Percentiles rank a stretch among this genome's conserved stretches.
Evolutionary conservation across 1,140 invertebrate genomes (phyloP).

Genomic region (Camponotus pennsylvanicus): DNA sequence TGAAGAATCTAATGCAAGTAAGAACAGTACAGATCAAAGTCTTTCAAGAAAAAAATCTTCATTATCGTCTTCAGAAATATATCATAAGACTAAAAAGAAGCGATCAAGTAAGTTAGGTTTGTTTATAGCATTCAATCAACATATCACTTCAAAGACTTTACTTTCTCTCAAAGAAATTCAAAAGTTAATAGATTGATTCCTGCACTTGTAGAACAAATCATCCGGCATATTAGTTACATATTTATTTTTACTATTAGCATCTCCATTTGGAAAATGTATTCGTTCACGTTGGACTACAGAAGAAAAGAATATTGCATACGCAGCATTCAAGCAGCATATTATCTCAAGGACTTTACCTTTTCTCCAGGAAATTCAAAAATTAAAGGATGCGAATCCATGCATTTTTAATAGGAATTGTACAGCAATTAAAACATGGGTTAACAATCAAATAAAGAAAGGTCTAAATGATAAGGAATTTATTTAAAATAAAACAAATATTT

Average conservation of each 20-base stretch:
- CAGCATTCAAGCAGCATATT: neutral
- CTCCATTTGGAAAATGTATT: slow-evolving; percentile 25
- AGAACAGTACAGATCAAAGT: neutral
- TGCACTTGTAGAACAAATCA: no score
- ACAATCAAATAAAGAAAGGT: slow-evolving; percentile 4
- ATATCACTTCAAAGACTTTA: no score
- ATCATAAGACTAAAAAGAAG: neutral
- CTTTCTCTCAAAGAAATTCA: no score
- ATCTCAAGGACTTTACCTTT: neutral
- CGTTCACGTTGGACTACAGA: neutral
- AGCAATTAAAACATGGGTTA: slow-evolving; percentile 7
- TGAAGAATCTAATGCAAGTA: neutral
- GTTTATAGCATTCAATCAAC: no score
- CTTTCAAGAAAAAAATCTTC: neutral
- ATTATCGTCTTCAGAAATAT: neutral
- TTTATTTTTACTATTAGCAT: slow-evolving; percentile 6
- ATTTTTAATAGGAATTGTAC: neutral
- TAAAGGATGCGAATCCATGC: neutral
- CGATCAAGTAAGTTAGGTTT: slow-evolving; percentile 11
- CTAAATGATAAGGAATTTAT: no score
- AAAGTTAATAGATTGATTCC: no score
- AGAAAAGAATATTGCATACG: neutral
- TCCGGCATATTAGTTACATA: neutral
- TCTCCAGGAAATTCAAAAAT: slow-evolving; percentile 1
- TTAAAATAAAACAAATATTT: no score